Evolutionary conservation across 2,113 vertebrate genomes (phyloP), one percentile per base, ranked within the genome.

Genomic region (Apteryx mantelli): DNA sequence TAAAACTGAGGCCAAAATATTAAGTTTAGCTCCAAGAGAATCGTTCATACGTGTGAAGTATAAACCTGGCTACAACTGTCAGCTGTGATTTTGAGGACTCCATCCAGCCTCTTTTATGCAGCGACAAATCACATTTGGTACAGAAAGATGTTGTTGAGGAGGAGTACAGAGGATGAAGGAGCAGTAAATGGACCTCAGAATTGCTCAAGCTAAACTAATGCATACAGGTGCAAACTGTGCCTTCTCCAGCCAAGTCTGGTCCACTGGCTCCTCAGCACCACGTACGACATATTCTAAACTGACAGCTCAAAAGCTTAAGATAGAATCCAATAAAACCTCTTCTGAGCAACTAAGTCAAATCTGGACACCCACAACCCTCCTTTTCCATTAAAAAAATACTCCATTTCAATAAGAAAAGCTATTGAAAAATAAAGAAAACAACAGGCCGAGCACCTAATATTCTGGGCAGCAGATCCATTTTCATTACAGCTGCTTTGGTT

Each of bases 251-350:
- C 69, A 71, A 81, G 69, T 86, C 83, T 0, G 0, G 64, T 40
- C 55, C 60, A 20, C 60, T 86, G 86, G 64, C 80, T 88, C 88
- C 68, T 86, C 90, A 80, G 36, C 44, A 68, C 69, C 52, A 77
- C 4, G 1, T 7, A n/a, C 7, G 56, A 96, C 42, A 22, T 44
- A 48, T 58, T 56, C 82, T 69, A 55, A 80, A 86, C 64, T 83
- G 88, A 91, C 90, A 91, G 42, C 79, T 88, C 80, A 70, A 94
- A 94, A 94, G 80, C 83, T 94, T 93, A 86, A 79, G 38, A 92
- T 91, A 92, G 94, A 95, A 94, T 83, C 86, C 34, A 93, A 91
- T 84, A 93, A 80, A 92, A 73, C 25, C 77, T 82, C 4, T 30
- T 89, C 83, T 58, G 56, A 94, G 61, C 38, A 92, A 61, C 21